Evolutionary conservation across 30 jellyfish, hydroid and myxozoan genomes (phyloP), one percentile per base, ranked within the genome.

Genomic region (Hydractinia echinata): DNA sequence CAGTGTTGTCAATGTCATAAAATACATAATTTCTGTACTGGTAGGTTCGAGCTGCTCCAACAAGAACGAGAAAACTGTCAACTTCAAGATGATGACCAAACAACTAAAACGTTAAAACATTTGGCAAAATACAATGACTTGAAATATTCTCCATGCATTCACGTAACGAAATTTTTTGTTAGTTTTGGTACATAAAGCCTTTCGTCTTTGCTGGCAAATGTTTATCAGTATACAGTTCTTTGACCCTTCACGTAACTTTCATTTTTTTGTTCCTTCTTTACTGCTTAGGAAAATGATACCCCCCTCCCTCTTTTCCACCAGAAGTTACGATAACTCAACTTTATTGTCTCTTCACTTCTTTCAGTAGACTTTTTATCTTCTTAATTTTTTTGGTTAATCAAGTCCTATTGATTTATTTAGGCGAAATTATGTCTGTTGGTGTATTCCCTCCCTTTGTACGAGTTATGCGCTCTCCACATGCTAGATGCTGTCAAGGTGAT

Each of bases 351-450:
- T 30, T 30, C 44, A 30, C 44, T 30, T 30, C 44, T 30, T 2
- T 30, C 44, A 30, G 44, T 30, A 30, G 44, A 30, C 44, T 2
- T 30, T 30, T 30, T 30, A 30, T 2, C 44, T 30, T 30, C 82
- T 73, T 4, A 10, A 30, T 64, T 51, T 20, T 13, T 60, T 10
- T 10, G 78, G 94, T 87, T 78, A 85, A 44, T 87, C 70, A 44
- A 19, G 67, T 8, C 81, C 72, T 55, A 61, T 87, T 39, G 73
- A 76, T 53, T 82, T 54, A 14, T 83, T 53, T 74, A 90, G 95
- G 95, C 97, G 20, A 90, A 86, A 77, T 86, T 90, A n/a, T 90
- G 97, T 76, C 73, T 90, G 70, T 73, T 90, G 39, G 94, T 90
- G 60, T 71, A 85, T 82, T 90, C 97, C 18, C 82, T 85, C 55